These are phyloP conservation scores for Rhynchonycteris naso DNA, from an alignment of 2,797 vertebrate genomes.

Conservation along the genomic window DNA sequence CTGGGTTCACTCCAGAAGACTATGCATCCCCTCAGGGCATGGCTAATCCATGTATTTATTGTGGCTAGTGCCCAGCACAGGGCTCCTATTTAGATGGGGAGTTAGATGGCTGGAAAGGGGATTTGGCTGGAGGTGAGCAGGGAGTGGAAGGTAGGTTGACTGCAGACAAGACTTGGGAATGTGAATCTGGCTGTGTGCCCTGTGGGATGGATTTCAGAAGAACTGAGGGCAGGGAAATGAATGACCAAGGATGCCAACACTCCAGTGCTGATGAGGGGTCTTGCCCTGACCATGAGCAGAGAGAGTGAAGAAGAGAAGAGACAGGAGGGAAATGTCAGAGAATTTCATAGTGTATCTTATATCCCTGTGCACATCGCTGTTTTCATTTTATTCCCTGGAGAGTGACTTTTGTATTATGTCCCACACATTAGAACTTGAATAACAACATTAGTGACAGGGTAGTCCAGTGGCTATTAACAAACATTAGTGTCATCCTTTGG, in stretches of 20 bases:
- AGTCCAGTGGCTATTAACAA: not conserved
- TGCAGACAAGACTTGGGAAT: not conserved
- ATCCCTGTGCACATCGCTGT: fast-evolving
- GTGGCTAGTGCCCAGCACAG: not conserved
- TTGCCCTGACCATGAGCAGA: not conserved
- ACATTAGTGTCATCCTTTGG: not conserved
- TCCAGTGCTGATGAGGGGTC: fast-evolving
- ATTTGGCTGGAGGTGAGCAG: not conserved
- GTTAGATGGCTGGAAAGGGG: not conserved
- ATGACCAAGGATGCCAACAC: too few relatives aligned
- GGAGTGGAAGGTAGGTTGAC: not conserved
- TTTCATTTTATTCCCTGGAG: not conserved
- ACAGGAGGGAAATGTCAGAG: not conserved
- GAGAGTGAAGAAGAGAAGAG: not conserved
- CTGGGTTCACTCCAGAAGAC: not conserved
- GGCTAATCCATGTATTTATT: not conserved
- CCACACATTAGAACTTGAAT: not conserved
- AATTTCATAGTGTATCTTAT: fast-evolving
- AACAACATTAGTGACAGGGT: not conserved
- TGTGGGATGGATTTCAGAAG: not conserved
- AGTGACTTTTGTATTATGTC: not conserved
- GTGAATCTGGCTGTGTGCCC: not conserved
- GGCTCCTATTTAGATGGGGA: not conserved
- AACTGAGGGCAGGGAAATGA: not conserved
- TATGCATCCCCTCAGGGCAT: fast-evolving